Base-by-base conservation (phyloP, 1,140 invertebrate species). In the Hyphantria cunea region DNA sequence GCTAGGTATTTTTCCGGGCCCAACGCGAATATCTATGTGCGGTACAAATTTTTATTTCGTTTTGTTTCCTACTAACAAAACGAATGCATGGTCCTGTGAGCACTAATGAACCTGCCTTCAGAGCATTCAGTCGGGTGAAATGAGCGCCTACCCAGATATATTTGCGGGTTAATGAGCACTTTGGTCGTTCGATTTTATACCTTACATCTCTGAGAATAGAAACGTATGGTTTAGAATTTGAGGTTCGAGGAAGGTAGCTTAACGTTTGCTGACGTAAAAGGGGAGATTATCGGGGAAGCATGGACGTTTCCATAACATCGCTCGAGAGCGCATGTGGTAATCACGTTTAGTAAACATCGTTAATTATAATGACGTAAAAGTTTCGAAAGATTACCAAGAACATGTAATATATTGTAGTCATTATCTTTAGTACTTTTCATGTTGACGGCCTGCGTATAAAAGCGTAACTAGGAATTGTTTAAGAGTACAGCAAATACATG, bases 41-140 rank as follows among this genome's bases (percentile, higher is more conserved):
- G 48, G 48, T 54, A 68, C 55, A 34, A 66, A 45, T 62, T 74
- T 76, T 74, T 72, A 66, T 64, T 74, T 66, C 53, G 66, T 74
- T 72, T 70, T 70, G 66, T 62, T 64, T 68, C 62, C 49, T 56
- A 63, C 64, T 70, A 66, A 67, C 68, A 68, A 63, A 65, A 68
- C 66, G 66, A 66, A 66, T 62, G 63, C 67, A 70, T 53, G 63
- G 62, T 70, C 68, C 60, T 56, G 54, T 50, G 69, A 72, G 58
- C 73, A 66, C 63, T 75, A 75, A 75, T 75, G 70, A 75, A 75
- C 73, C 59, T 67, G 66, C 69, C 64, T 75, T 75, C 66, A 64
- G 56, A 64, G 55, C 60, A 64, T 68, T 68, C 55, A 60, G 42
- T 17, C 48, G 56, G 17, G 39, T 64, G 34, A 64, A 68, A 60